A percentile compares a stretch with the other conserved stretches of the same genome.
Conservation (phyloP, 1,140 invertebrate genomes). For the Octopus sinensis region DNA sequence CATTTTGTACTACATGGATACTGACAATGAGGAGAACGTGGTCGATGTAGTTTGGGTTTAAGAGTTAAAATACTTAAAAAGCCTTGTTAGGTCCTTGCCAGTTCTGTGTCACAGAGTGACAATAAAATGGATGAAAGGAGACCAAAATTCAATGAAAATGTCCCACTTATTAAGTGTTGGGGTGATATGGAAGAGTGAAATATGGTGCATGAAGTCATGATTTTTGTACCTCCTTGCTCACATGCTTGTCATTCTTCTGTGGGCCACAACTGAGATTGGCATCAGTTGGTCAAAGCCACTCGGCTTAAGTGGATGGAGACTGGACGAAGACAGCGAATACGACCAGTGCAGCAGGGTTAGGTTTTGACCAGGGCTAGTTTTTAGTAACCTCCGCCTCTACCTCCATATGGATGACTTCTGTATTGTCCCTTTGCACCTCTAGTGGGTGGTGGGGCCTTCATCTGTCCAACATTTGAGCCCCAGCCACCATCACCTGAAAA, state of each 20-base stretch:
- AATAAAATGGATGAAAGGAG: constrained; percentile 8
- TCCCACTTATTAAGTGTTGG: constrained; percentile 10
- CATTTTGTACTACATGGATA: constrained; percentile 12
- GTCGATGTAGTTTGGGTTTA: constrained; percentile 4
- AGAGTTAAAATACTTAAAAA: constrained; percentile 7
- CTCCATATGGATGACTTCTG: constrained; percentile 12
- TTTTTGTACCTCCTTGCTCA: constrained; percentile 9
- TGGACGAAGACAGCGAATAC: constrained; percentile 6
- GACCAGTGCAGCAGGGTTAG: constrained; percentile 6
- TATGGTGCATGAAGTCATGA: constrained; percentile 11
- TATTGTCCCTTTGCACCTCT: constrained; percentile 10
- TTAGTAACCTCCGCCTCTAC: constrained; percentile 9
- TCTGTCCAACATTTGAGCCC: constrained; percentile 12
- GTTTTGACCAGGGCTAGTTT: background rate
- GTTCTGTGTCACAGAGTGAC: background rate
- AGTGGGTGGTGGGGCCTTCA: constrained; percentile 7
- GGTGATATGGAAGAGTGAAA: background rate
- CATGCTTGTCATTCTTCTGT: background rate
- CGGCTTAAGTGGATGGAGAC: background rate
- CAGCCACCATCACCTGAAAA: constrained; percentile 13
- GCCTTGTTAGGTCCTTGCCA: constrained; percentile 8
- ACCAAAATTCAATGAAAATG: constrained; percentile 11
- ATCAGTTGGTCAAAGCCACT: background rate
- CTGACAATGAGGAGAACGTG: constrained; percentile 6
- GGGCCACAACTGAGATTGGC: constrained; percentile 2